Conservation (phyloP, 2,888 invertebrate genomes). For the Chaetogeoica ovagalla region DNA sequence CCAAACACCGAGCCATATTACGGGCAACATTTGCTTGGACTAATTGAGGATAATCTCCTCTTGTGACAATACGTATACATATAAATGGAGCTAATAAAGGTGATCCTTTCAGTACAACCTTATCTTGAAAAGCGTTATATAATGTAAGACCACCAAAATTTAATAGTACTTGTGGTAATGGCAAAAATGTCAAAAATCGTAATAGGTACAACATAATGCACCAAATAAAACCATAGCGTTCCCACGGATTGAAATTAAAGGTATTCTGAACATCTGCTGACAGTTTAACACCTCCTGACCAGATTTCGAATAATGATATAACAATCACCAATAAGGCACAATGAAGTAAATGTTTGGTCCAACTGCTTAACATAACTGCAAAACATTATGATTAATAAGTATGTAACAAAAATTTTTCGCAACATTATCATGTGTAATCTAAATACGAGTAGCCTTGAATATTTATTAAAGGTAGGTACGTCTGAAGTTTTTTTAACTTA, state of each 20-base stretch:
- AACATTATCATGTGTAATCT: not conserved
- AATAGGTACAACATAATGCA: conserved; percentile 76
- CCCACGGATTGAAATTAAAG: conserved; percentile 75
- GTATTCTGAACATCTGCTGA: conserved; percentile 62
- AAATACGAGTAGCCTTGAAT: conserved; percentile 30
- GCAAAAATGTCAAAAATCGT: conserved; percentile 78
- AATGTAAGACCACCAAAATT: conserved; percentile 83
- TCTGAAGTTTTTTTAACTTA: not conserved
- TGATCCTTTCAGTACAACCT: conserved; percentile 83
- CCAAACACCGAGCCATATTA: conserved; percentile 84
- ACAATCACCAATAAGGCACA: conserved; percentile 74
- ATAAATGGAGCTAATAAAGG: conserved; percentile 91
- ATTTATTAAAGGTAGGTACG: not conserved
- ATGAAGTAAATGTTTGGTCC: conserved; percentile 79
- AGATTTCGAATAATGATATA: conserved; percentile 72
- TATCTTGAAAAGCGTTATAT: conserved; percentile 94
- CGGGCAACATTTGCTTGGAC: conserved; percentile 83
- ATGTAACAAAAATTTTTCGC: not conserved
- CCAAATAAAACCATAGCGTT: conserved; percentile 76
- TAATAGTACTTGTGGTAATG: conserved; percentile 86
- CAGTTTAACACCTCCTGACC: conserved; percentile 62
- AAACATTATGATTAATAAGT: conserved; percentile 4
- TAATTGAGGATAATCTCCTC: conserved; percentile 90
- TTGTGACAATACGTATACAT: conserved; percentile 89
- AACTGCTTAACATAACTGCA: conserved; percentile 64